These are phyloP conservation scores for Diorhabda sublineata DNA, from an alignment of 1,140 invertebrate genomes.

Conservation along the genomic window DNA sequence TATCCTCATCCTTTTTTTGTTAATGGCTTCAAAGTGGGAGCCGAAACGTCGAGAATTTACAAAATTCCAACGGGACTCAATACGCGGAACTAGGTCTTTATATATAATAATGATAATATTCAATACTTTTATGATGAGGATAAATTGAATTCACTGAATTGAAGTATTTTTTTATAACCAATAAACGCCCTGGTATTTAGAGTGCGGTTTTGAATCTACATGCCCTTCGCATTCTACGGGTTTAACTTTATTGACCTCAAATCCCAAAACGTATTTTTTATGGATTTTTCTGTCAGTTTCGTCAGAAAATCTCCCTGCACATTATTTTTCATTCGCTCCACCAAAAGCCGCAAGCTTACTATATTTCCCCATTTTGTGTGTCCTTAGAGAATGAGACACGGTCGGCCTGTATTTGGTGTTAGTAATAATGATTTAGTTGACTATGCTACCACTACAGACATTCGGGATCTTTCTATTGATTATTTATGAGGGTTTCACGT, in stretches of 20 bases:
- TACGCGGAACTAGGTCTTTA: too few relatives aligned
- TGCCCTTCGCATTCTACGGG: too few relatives aligned
- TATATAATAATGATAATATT: too few relatives aligned
- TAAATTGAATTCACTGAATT: too few relatives aligned
- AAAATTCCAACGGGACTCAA: too few relatives aligned
- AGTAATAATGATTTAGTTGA: slow-evolving; percentile 40
- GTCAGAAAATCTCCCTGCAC: background rate
- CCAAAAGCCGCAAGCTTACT: background rate
- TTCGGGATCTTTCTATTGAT: slow-evolving; percentile 41
- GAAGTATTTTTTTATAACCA: too few relatives aligned
- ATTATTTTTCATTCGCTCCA: slow-evolving; percentile 7
- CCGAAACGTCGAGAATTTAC: too few relatives aligned
- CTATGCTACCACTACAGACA: slow-evolving; percentile 34
- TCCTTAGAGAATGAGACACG: background rate
- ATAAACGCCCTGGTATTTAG: too few relatives aligned
- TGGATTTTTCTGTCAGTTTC: background rate
- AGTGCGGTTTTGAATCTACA: too few relatives aligned
- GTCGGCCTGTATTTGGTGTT: slow-evolving; percentile 15
- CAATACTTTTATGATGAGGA: too few relatives aligned
- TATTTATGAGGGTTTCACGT: slow-evolving; percentile 39
- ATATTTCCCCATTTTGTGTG: slow-evolving; percentile 6
- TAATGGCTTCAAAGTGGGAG: too few relatives aligned
- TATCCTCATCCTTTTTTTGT: too few relatives aligned
- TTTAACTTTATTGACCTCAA: background rate
- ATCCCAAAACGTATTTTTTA: background rate